Evolutionary conservation across 2,113 vertebrate genomes (phyloP).

Genomic region (Balaenoptera acutorostrata): DNA sequence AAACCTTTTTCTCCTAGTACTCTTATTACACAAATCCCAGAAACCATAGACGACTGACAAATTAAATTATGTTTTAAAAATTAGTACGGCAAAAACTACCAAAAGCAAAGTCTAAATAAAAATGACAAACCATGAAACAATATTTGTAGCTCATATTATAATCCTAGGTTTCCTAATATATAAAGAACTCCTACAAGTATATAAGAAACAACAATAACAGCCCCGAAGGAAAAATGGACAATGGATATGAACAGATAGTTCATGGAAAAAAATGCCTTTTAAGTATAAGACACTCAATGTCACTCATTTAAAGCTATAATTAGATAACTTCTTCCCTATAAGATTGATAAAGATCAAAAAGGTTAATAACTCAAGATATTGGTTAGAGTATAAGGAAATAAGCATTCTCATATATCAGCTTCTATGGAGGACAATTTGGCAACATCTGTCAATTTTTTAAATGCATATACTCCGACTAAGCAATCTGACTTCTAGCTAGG

Average conservation of each 20-base stretch:
- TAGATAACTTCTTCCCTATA: neutral
- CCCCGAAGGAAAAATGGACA: neutral
- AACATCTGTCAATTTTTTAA: neutral
- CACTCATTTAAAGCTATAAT: neutral
- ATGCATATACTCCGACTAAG: neutral
- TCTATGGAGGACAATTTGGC: neutral
- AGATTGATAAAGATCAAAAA: constrained; percentile 6
- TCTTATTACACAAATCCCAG: neutral
- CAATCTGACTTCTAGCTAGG: neutral
- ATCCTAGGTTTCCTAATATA: neutral
- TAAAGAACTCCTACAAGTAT: neutral
- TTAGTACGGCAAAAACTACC: neutral
- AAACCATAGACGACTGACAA: neutral
- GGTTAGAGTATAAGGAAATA: neutral
- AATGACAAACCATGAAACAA: neutral
- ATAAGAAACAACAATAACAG: neutral
- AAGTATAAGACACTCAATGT: neutral
- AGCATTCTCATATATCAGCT: neutral
- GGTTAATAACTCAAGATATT: neutral
- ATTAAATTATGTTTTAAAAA: neutral
- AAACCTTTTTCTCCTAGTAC: neutral
- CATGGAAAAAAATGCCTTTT: neutral
- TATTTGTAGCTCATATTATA: neutral
- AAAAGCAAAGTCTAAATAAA: neutral
- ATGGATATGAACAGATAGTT: neutral